These are phyloP conservation scores for Brevipalpus yothersi DNA, from an alignment of 1,140 invertebrate species.

Conservation along the genomic window DNA sequence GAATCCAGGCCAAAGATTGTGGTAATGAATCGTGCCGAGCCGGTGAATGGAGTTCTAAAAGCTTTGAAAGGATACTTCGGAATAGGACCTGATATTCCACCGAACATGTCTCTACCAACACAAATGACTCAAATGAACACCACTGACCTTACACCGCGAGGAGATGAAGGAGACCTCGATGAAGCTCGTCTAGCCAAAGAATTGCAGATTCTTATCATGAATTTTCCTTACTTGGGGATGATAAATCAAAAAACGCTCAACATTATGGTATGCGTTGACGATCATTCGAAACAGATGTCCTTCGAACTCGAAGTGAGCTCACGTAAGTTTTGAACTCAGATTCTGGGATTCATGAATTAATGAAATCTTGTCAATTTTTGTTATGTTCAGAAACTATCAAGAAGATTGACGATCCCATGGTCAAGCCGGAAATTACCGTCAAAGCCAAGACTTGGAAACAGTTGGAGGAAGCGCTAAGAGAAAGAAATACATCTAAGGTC, in stretches of 20 bases:
- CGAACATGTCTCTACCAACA: background rate
- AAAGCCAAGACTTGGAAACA: background rate
- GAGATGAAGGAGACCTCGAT: background rate
- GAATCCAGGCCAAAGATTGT: slow-evolving; percentile 2
- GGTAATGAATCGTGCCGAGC: slow-evolving; percentile 5
- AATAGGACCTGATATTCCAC: background rate
- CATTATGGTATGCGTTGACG: background rate
- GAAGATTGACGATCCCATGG: background rate
- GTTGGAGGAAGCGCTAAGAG: background rate
- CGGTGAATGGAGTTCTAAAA: slow-evolving; percentile 4
- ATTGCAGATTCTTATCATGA: too few species aligned
- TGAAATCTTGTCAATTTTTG: background rate
- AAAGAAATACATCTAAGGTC: background rate
- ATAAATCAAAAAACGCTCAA: background rate
- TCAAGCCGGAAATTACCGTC: background rate
- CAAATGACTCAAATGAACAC: background rate
- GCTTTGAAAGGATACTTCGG: slow-evolving; percentile 4
- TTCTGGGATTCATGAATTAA: background rate
- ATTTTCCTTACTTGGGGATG: background rate
- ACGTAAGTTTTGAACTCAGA: background rate
- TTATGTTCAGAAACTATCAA: background rate
- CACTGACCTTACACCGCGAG: background rate
- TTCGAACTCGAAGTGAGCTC: background rate
- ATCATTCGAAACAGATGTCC: background rate
- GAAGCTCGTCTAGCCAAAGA: background rate